Evolutionary conservation across 2,797 vertebrate species (phyloP).

Genomic region (Poecile montanus): DNA sequence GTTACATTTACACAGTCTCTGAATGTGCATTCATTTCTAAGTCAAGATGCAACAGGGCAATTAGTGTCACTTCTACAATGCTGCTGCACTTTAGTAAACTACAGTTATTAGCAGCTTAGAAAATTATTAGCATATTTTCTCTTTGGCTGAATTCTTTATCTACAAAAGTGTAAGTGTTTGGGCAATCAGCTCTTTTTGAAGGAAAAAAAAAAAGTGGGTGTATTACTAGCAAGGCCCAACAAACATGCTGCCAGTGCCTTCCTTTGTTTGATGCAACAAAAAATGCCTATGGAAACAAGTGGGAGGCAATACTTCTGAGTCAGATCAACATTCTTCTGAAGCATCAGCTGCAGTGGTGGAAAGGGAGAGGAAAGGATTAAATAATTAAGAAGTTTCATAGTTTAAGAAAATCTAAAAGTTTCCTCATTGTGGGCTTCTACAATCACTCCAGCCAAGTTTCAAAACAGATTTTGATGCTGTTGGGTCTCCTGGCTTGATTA

Average conservation of each 20-base stretch:
- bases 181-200: constrained; percentile 14
- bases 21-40: neutral
- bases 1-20: neutral
- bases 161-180: constrained; percentile 54
- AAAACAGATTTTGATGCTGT: neutral
- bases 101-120: constrained; percentile 28
- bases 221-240: constrained; percentile 8
- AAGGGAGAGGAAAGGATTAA: neutral
- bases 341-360: neutral
- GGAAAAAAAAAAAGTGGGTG: constrained; percentile 44
- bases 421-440: neutral
- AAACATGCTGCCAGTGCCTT: neutral
- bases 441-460: neutral
- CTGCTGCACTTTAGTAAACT: constrained; percentile 23
- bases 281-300: constrained; percentile 5
- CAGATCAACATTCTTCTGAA: constrained; percentile 22
- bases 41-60: constrained; percentile 4
- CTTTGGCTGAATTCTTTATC: constrained; percentile 47
- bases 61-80: constrained; percentile 17
- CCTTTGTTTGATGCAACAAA: constrained; percentile 25
- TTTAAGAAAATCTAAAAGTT: neutral
- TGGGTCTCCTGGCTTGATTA: neutral
- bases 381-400: neutral
- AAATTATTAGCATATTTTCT: constrained; percentile 58
- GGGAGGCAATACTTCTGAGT: constrained; percentile 14